Conservation (phyloP, 2,113 vertebrate genomes). For the Syrrhaptes paradoxus region DNA sequence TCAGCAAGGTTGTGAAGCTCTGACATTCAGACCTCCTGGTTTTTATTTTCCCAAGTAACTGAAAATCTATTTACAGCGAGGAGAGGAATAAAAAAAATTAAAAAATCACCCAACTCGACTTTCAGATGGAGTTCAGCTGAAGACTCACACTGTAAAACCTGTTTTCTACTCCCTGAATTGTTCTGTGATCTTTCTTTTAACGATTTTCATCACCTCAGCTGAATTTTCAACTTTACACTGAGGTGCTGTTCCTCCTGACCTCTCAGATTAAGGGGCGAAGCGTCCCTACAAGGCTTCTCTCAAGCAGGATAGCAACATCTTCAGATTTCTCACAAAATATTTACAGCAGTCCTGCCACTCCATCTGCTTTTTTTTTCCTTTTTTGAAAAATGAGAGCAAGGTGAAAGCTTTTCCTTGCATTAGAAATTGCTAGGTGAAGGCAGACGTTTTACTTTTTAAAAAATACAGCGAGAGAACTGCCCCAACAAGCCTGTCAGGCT, state of each 20-base stretch:
- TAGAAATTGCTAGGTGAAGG: not conserved
- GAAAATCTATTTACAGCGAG: not conserved
- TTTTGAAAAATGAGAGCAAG: not conserved
- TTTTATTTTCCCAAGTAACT: not conserved
- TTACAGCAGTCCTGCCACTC: no score
- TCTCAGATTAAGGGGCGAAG: not conserved
- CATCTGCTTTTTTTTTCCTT: not conserved
- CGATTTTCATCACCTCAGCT: not conserved
- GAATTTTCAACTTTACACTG: not conserved
- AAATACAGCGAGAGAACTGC: not conserved
- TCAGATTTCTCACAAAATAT: not conserved
- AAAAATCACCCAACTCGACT: not conserved
- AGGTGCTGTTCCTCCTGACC: not conserved
- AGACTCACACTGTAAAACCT: not conserved
- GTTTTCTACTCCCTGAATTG: not conserved
- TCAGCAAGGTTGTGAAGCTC: not conserved
- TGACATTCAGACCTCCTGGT: not conserved
- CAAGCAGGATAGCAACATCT: not conserved
- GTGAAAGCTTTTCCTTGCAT: not conserved
- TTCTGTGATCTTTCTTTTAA: not conserved
- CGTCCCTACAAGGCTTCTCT: not conserved
- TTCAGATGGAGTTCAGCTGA: not conserved
- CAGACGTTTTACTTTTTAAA: not conserved
- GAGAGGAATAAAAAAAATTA: no score
- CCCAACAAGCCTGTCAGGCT: no score